Percentiles rank a stretch among this genome's conserved stretches.
Conservation (phyloP, 2,113 vertebrate genomes). For the Oxyruncus cristatus region DNA sequence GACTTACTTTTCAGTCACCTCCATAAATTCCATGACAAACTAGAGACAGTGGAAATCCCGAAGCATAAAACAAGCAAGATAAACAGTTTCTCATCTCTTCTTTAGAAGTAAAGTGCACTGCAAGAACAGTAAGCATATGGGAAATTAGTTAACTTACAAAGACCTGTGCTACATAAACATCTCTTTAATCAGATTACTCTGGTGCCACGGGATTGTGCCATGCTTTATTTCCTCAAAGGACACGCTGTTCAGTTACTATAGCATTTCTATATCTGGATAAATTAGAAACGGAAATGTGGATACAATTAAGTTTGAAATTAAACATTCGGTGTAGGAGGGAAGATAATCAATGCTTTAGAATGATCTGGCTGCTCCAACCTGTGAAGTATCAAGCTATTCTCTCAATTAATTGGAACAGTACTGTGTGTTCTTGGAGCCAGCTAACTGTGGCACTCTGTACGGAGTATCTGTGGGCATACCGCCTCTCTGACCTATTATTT, state of each 20-base stretch:
- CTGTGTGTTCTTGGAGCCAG: constrained; percentile 25
- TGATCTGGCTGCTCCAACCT: constrained; percentile 51
- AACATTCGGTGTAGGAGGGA: constrained; percentile 63
- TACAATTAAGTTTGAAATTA: constrained; percentile 76
- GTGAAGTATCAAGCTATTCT: constrained; percentile 48
- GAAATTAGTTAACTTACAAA: constrained; percentile 48
- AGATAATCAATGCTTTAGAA: constrained; percentile 74
- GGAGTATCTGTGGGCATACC: neutral
- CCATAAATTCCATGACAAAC: constrained; percentile 10
- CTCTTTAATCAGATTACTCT: constrained; percentile 54
- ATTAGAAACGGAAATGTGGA: constrained; percentile 75
- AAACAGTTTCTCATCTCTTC: constrained; percentile 21
- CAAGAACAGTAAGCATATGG: constrained; percentile 18
- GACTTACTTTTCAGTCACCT: neutral
- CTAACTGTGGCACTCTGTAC: neutral
- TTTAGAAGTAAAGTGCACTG: neutral
- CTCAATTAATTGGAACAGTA: constrained; percentile 61
- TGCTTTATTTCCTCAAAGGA: constrained; percentile 66
- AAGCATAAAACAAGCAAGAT: neutral
- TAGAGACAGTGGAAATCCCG: constrained; percentile 24
- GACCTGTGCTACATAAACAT: constrained; percentile 35
- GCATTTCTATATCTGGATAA: constrained; percentile 73
- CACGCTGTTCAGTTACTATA: constrained; percentile 68
- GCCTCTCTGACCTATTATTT: neutral
- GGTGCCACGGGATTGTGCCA: constrained; percentile 15